Evolutionary conservation across 2,888 invertebrate species (phyloP), one percentile per base, ranked within the genome.

Genomic region (Erannis defoliaria): DNA sequence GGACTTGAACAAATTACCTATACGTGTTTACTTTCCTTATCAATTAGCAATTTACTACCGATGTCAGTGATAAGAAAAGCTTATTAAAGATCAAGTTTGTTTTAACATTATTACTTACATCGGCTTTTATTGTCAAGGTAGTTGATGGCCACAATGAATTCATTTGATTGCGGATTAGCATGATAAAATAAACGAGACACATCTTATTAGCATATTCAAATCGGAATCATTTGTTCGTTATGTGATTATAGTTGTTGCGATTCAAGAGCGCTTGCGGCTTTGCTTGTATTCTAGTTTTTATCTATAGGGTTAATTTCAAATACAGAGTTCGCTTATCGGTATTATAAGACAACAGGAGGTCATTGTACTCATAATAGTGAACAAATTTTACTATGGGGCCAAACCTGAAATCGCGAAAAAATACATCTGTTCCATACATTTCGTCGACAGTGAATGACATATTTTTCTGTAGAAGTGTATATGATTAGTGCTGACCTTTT

Each of bases 161-260:
- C 26, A 43, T 48, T 18, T 48, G 55, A 43, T 40, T 51, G 38
- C 1, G 29, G 19, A 51, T 50, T 50, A 61, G 12, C 16, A 49
- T 50, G 45, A 56, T 40, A 50, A n/a, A 56, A 61, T 51, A 51
- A 62, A 40, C 43, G 29, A 56, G 23, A 51, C 31, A 35, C 45
- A 31, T 50, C 3, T 19, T 38, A 61, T 51, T 55, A 55, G 33
- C 55, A 55, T 61, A 61, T 53, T 56, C 21, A 62, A 48, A 62
- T 62, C 21, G 16, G 16, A 12, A 42, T 55, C 40, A 14, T 55
- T 61, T 51, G 55, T 56, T 55, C 33, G 55, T 43, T 49, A 26
- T 31, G 29, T 45, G 2, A 21, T 12, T 12, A 21, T 29, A 31
- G 31, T 33, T 31, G 31, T 31, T 19, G n/a, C 12, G n/a, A 33